Percentiles rank a stretch among this genome's conserved stretches.
Conservation (phyloP, 2,113 vertebrate genomes). For the Geococcyx californianus region DNA sequence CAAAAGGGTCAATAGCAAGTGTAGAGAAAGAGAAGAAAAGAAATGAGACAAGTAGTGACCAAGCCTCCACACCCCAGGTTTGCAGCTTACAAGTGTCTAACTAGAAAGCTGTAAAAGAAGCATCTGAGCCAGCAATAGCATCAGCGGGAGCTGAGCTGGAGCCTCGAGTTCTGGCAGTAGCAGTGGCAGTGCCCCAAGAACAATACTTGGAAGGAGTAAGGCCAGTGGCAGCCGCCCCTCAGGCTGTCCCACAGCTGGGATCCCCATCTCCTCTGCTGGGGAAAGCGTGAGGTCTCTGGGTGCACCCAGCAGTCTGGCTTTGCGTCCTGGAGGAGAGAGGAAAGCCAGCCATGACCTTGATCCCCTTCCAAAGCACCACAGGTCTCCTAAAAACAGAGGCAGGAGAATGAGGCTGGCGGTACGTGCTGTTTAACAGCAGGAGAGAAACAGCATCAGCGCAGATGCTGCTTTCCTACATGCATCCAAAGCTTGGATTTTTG, state of each 20-base stretch:
- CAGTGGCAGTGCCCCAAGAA: slow-evolving; percentile 32
- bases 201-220: not conserved
- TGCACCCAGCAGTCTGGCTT: not conserved
- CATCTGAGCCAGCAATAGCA: not conserved
- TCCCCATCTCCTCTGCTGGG: not conserved
- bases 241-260: not conserved
- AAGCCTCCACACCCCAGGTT: not conserved
- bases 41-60: not conserved
- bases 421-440: rapidly evolving
- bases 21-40: not conserved
- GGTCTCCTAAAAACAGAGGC: not conserved
- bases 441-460: not conserved
- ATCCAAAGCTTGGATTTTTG: not conserved
- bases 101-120: not conserved
- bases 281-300: not conserved
- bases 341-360: not conserved
- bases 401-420: rapidly evolving
- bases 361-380: not conserved
- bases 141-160: not conserved
- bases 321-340: not conserved
- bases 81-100: not conserved
- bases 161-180: slow-evolving; percentile 12
- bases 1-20: not conserved
- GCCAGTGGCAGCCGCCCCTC: not conserved
- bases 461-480: not conserved